Percentiles rank a stretch among this genome's conserved stretches.
phyloP scores from a whole-genome alignment of 2,888 invertebrate genomes.

The Netelia melanura region DNA sequence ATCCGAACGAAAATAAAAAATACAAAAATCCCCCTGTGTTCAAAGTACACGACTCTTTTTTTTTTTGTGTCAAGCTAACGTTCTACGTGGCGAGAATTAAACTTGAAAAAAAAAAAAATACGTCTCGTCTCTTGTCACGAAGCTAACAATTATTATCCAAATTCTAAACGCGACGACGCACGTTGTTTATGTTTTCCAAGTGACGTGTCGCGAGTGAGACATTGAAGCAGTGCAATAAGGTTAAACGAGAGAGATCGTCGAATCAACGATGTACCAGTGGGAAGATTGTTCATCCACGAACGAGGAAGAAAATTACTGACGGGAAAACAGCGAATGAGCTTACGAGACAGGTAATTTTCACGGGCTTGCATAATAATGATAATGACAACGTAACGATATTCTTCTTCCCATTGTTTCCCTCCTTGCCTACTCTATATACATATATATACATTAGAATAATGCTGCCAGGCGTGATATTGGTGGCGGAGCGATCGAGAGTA shows the following conservation, averaged over 20 bases:
- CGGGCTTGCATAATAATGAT: background rate
- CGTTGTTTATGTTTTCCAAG: background rate
- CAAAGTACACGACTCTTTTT: background rate
- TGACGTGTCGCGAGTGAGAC: background rate
- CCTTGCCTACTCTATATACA: background rate
- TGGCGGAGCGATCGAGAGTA: background rate
- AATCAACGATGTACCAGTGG: constrained; percentile 26
- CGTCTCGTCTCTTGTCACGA: background rate
- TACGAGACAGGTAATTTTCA: constrained; percentile 14
- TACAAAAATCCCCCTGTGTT: background rate
- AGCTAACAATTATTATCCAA: background rate
- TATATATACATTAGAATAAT: background rate
- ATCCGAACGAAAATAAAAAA: background rate
- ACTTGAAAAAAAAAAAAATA: no score
- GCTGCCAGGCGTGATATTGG: constrained; percentile 15
- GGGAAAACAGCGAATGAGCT: background rate
- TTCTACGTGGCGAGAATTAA: no score
- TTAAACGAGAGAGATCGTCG: background rate
- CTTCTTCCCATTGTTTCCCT: background rate
- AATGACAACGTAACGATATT: background rate
- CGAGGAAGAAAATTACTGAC: constrained; percentile 29
- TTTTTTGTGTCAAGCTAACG: no score
- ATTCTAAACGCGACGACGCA: background rate
- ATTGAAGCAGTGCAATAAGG: constrained; percentile 6
- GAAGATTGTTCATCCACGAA: constrained; percentile 19